Percentiles rank a stretch among this genome's conserved stretches.
phyloP scores from a whole-genome alignment of 2,797 vertebrate genomes.

The Cyprinodon diabolis region DNA sequence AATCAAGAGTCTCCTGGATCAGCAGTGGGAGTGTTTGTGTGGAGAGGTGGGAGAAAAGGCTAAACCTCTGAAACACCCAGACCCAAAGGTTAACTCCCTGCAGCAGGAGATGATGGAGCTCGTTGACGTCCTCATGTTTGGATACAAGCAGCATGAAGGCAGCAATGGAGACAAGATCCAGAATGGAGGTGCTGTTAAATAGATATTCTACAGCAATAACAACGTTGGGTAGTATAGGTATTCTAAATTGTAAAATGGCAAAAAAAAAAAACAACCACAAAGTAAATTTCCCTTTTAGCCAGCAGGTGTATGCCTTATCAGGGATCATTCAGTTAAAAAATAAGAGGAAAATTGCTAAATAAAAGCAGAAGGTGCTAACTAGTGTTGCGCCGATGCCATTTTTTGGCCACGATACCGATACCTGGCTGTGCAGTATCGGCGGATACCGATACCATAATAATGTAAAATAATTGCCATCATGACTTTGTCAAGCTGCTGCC shows the following conservation, averaged over 20 bases:
- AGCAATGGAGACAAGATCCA: conserved; percentile 29
- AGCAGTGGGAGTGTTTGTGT: conserved; percentile 93
- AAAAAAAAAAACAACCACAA: too few relatives aligned
- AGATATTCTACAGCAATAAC: not conserved
- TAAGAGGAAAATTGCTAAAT: not conserved
- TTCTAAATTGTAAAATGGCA: too few relatives aligned
- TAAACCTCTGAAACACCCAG: conserved; percentile 79
- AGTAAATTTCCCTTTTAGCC: not conserved
- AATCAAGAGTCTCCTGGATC: conserved; percentile 90
- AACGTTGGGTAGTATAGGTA: too few relatives aligned
- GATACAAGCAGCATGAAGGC: conserved; percentile 76
- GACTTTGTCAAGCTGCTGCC: too few relatives aligned
- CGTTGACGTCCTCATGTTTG: conserved; percentile 85
- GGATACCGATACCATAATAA: too few relatives aligned
- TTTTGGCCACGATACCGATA: too few relatives aligned
- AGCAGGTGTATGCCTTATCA: too few relatives aligned
- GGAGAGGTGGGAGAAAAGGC: conserved; percentile 77
- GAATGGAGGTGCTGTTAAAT: conserved; percentile 49
- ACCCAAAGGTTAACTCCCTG: conserved; percentile 89
- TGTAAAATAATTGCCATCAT: too few relatives aligned
- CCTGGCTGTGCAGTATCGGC: too few relatives aligned
- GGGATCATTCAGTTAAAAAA: too few relatives aligned
- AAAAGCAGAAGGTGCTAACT: not conserved
- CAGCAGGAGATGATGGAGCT: conserved; percentile 90
- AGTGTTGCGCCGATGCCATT: too few relatives aligned